Base-by-base conservation (phyloP, 2,888 invertebrate species). In the Sesia bembeciformis region DNA sequence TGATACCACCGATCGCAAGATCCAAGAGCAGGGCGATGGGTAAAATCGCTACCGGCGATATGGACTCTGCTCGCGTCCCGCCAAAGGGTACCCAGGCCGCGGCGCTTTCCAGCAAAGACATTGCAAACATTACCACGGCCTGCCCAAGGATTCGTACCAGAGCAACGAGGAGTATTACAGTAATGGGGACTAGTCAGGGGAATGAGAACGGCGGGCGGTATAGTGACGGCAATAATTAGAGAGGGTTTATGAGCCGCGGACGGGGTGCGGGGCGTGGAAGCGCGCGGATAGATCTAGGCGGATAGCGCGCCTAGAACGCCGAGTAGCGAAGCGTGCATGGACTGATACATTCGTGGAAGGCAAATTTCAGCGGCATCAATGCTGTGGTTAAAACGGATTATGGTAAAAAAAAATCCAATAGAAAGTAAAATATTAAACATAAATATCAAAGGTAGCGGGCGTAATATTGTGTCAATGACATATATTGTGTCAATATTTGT, bases 361-460 rank as follows among this genome's bases (percentile, higher is more conserved):
- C 91, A 92, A 90, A 91, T 92, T 92, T 92, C 92, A 92, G 91
- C 91, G 91, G 92, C 92, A 92, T 92, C 92, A 92, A 92, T 91
- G 83, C 80, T 81, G 84, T 82, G 84, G 84, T 77, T 78, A 53
- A 76, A 84, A 90, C 87, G 91, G 90, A 90, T 90, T 91, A 91
- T 84, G 88, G 84, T 84, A 86, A 84, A 61, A 63, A 63, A 68
- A 72, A 81, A 82, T 79, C 76, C 91, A 91, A 90, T 90, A 90
- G 90, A 88, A 90, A 90, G 81, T 90, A 90, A 90, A 65, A 84
- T 78, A 76, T 77, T 85, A 85, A 90, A 90, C 79, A 68, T 80
- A 82, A 89, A 91, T 52, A 8, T 55, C 23, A 23, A 23, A 23
- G 23, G 23, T 23, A 23, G 23, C 23, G 23, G 23, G 23, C 23